Percentiles rank a stretch among this genome's conserved stretches.
These are phyloP conservation scores for Esperia sulphurella DNA, from an alignment of 2,888 invertebrate species.

Conservation along the genomic window DNA sequence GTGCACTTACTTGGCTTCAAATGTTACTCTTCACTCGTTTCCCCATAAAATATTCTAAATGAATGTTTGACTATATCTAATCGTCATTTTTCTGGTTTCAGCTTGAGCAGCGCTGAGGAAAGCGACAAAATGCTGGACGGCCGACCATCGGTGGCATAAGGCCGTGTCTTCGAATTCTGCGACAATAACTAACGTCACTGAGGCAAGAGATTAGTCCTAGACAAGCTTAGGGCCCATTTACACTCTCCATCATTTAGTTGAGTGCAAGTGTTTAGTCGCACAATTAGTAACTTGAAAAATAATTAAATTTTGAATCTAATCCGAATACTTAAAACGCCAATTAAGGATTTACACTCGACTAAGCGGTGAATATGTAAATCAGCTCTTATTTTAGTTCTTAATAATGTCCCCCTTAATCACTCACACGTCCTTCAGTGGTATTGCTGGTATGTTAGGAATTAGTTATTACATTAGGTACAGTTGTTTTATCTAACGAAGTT, in stretches of 20 bases:
- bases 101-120: slow-evolving; percentile 84
- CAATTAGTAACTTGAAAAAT: too few relatives aligned
- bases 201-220: slow-evolving; percentile 25
- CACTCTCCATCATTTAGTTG: too few relatives aligned
- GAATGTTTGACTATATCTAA: not conserved
- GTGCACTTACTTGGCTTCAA: too few relatives aligned
- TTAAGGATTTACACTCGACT: too few relatives aligned
- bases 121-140: slow-evolving; percentile 87
- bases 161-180: slow-evolving; percentile 2
- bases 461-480: not conserved
- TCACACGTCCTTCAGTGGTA: slow-evolving; percentile 29
- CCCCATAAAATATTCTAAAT: too few relatives aligned
- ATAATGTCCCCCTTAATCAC: slow-evolving; percentile 26
- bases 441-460: slow-evolving; percentile 17
- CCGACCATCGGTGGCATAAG: slow-evolving; percentile 83
- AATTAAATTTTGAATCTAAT: too few relatives aligned
- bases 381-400: slow-evolving; percentile 22
- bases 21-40: too few relatives aligned
- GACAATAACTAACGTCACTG: slow-evolving; percentile 1
- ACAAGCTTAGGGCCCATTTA: slow-evolving; percentile 34
- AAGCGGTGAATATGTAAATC: too few relatives aligned
- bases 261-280: too few relatives aligned
- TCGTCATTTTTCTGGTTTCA: slow-evolving; percentile 50
- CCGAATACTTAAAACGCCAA: too few relatives aligned
- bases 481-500: too few relatives aligned